Conservation (phyloP, 2,113 vertebrate genomes). For the Trogon surrucura region DNA sequence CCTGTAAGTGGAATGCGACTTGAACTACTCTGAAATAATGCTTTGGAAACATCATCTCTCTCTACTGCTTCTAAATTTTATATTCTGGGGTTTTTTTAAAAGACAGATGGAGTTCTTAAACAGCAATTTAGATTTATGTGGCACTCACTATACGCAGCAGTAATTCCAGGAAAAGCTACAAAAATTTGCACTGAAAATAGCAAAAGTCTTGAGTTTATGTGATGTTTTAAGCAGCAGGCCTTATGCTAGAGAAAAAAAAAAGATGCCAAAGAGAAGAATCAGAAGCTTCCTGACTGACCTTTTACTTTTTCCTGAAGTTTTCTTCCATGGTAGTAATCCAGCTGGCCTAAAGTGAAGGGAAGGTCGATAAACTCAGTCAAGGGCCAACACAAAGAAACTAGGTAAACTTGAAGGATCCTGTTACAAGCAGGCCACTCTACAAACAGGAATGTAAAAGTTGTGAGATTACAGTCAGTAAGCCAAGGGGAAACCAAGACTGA, state of each 20-base stretch:
- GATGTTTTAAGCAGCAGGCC: neutral
- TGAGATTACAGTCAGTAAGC: neutral
- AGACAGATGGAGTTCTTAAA: neutral
- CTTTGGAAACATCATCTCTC: neutral
- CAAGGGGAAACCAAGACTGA: neutral
- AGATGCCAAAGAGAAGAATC: neutral
- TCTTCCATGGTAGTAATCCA: neutral
- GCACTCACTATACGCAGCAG: neutral
- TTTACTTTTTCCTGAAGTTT: neutral
- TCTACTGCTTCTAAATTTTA: neutral
- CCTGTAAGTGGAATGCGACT: neutral
- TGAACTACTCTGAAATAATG: neutral
- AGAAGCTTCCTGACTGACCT: neutral
- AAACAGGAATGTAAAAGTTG: neutral
- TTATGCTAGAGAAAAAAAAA: neutral
- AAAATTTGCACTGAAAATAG: neutral
- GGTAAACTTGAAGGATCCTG: neutral
- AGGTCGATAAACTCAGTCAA: neutral
- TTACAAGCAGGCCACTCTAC: neutral
- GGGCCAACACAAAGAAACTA: neutral
- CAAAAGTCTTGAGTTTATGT: neutral
- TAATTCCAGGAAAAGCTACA: conserved; percentile 10
- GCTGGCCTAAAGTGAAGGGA: neutral
- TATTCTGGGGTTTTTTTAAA: neutral
- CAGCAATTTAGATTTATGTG: neutral